Conservation (phyloP, 2,797 vertebrate species). For the Iguana delicatissima region DNA sequence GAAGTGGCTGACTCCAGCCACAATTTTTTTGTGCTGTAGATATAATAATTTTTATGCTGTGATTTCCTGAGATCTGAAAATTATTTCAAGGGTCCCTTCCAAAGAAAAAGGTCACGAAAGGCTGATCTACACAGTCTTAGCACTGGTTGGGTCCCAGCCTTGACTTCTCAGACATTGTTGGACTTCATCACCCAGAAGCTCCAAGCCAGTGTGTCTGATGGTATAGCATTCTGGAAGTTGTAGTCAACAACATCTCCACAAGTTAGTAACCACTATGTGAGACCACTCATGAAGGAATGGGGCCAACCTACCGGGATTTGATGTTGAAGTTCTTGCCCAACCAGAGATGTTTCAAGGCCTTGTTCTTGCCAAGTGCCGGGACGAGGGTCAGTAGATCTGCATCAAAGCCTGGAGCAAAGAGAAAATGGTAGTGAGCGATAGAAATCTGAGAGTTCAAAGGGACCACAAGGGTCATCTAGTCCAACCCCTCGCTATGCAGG, state of each 20-base stretch:
- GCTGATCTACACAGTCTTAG: background rate
- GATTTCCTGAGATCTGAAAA: too few relatives aligned
- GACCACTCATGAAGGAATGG: background rate
- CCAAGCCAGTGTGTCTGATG: too few relatives aligned
- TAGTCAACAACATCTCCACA: background rate
- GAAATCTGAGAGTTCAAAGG: background rate
- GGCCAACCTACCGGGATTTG: conserved; percentile 87
- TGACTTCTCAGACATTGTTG: too few relatives aligned
- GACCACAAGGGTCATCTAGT: background rate
- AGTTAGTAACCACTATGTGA: background rate
- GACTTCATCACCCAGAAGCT: too few relatives aligned
- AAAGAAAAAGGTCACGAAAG: too few relatives aligned
- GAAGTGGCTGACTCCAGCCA: too few relatives aligned
- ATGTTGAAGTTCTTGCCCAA: conserved; percentile 94
- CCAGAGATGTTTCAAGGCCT: conserved; percentile 91
- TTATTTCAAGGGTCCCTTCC: too few relatives aligned
- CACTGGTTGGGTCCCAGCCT: background rate
- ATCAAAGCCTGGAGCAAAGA: conserved; percentile 83
- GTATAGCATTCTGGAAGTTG: too few relatives aligned
- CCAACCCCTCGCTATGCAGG: too few relatives aligned
- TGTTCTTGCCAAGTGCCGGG: conserved; percentile 87
- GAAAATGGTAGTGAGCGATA: background rate
- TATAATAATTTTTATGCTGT: too few relatives aligned
- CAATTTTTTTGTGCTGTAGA: too few relatives aligned
- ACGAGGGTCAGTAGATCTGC: conserved; percentile 88